These are phyloP conservation scores for Reticulitermes speratus DNA, from an alignment of 1,140 invertebrate species.

Conservation along the genomic window DNA sequence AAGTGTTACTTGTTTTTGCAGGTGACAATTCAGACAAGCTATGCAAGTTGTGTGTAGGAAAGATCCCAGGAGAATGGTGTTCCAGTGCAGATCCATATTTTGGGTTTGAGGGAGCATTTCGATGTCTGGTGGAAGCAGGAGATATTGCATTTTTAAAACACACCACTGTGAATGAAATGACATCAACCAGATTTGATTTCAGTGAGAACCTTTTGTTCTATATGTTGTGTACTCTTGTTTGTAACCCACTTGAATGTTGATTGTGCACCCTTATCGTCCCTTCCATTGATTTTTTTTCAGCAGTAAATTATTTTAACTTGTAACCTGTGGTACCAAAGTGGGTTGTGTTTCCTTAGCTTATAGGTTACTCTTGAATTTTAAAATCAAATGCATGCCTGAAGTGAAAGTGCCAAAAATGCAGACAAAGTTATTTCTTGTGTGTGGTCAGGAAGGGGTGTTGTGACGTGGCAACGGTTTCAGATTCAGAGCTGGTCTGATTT, in stretches of 20 bases:
- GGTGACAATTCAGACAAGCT: constrained; percentile 77
- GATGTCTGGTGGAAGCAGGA: constrained; percentile 80
- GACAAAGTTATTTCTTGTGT: too few species aligned
- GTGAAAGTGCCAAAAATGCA: too few species aligned
- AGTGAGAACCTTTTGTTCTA: constrained; percentile 47
- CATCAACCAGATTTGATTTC: constrained; percentile 55
- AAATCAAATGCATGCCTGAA: background rate
- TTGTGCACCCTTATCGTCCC: constrained; percentile 16
- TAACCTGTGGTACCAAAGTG: too few species aligned
- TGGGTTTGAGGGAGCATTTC: constrained; percentile 86
- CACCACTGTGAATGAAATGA: constrained; percentile 75
- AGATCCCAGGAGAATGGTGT: constrained; percentile 74
- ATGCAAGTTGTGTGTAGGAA: constrained; percentile 82
- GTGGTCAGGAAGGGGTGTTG: too few species aligned
- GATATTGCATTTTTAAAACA: constrained; percentile 93
- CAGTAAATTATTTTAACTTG: constrained; percentile 32
- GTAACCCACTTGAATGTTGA: background rate
- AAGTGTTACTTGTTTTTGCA: constrained; percentile 40
- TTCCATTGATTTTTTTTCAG: too few species aligned
- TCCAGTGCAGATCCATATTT: constrained; percentile 85
- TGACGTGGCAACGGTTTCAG: too few species aligned
- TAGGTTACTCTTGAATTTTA: background rate
- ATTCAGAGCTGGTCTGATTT: too few species aligned
- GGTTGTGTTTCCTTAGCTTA: too few species aligned
- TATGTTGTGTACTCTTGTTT: background rate